phyloP scores from a whole-genome alignment of 2,888 invertebrate species.

The Quadriops clusia region DNA sequence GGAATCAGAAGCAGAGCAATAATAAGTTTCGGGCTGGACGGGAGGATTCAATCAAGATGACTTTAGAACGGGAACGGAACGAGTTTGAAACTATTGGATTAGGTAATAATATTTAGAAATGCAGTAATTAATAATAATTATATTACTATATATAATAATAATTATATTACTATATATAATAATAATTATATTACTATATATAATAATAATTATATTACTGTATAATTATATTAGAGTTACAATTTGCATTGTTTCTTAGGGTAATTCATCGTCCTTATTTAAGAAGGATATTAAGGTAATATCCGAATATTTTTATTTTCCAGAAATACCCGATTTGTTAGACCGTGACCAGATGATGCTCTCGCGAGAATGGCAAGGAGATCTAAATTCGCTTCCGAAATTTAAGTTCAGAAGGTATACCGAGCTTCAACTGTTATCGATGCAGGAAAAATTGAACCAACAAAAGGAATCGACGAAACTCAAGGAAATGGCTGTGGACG shows the following conservation, averaged over 20 bases:
- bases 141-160: constrained; percentile 3
- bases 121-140: not conserved
- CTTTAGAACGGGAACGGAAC: constrained; percentile 56
- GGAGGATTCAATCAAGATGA: constrained; percentile 66
- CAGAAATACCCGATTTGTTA: constrained; percentile 61
- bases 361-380: constrained; percentile 55
- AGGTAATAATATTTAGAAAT: constrained; percentile 16
- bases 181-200: constrained; percentile 4
- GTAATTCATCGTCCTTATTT: no score
- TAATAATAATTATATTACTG: no score
- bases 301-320: constrained; percentile 27
- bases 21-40: constrained; percentile 69
- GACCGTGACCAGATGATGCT: constrained; percentile 46
- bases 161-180: constrained; percentile 10
- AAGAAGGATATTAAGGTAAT: no score
- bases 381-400: constrained; percentile 51
- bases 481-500: no score
- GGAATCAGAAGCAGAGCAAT: constrained; percentile 46
- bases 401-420: constrained; percentile 54
- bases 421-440: no score
- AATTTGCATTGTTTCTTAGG: no score
- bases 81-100: constrained; percentile 70
- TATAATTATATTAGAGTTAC: no score
- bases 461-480: no score
- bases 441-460: no score